Conservation (phyloP, 1,140 invertebrate genomes). For the Neuroterus valhalla region DNA sequence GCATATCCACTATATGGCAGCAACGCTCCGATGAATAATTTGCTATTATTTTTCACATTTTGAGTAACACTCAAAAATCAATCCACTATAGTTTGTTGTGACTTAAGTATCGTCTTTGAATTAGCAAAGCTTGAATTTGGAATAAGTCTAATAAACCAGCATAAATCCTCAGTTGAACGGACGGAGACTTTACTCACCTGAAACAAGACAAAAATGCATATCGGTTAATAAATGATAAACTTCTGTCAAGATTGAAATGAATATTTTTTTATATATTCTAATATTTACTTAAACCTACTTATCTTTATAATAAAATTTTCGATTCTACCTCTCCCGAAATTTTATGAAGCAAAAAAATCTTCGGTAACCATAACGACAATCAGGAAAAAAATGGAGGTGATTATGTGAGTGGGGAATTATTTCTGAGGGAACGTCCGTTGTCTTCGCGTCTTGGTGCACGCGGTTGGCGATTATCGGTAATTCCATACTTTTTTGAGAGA, state of each 20-base stretch:
- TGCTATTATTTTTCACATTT: no score
- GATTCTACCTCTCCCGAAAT: background rate
- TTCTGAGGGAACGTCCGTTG: slow-evolving; percentile 52
- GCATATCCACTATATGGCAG: no score
- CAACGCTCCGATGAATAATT: no score
- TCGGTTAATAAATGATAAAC: background rate
- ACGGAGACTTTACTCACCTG: no score
- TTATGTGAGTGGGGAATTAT: slow-evolving; percentile 57
- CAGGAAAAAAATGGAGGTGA: slow-evolving; percentile 52
- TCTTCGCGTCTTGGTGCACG: slow-evolving; percentile 47
- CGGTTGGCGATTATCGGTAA: slow-evolving; percentile 68
- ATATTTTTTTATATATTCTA: background rate
- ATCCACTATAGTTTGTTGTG: no score
- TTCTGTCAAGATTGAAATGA: background rate
- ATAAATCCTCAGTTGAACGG: no score
- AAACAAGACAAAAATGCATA: slow-evolving; percentile 6
- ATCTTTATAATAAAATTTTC: background rate
- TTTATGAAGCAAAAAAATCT: background rate
- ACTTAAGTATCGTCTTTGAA: no score
- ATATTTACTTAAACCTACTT: background rate
- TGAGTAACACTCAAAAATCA: no score
- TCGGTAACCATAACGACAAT: background rate
- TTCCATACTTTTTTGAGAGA: slow-evolving; percentile 70
- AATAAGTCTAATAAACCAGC: no score
- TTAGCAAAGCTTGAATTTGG: no score